Percentiles rank a stretch among this genome's conserved stretches.
Evolutionary conservation across 2,797 vertebrate genomes (phyloP).

Genomic region (Carapus acus): DNA sequence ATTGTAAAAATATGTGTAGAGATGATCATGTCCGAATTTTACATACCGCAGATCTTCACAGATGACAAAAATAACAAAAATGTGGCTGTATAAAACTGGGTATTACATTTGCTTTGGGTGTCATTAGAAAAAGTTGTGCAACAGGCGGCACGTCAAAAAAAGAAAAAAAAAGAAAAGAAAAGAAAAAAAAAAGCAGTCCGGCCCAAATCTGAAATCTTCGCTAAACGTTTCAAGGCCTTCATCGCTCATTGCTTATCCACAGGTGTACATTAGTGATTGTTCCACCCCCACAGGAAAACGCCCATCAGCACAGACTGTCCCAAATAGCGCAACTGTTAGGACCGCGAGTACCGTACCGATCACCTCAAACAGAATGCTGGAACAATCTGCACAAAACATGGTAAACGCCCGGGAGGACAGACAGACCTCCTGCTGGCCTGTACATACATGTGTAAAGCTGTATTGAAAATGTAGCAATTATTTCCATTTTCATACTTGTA

Average conservation of each 20-base stretch:
- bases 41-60: conserved; percentile 60
- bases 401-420: conserved; percentile 56
- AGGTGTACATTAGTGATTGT: conserved; percentile 63
- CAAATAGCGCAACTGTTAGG: conserved; percentile 58
- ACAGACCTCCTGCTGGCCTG: conserved; percentile 65
- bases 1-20: conserved; percentile 65
- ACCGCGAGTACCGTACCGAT: conserved; percentile 61
- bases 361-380: conserved; percentile 74
- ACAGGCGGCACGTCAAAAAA: conserved; percentile 49
- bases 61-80: conserved; percentile 43
- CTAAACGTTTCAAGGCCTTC: conserved; percentile 42
- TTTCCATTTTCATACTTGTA: conserved; percentile 84
- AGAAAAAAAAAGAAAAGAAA: too few relatives aligned
- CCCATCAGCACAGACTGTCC: conserved; percentile 61
- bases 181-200: conserved; percentile 52
- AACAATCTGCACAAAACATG: conserved; percentile 74
- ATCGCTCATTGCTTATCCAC: conserved; percentile 56
- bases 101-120: conserved; percentile 35
- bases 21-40: conserved; percentile 66
- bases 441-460: conserved; percentile 81
- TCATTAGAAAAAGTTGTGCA: conserved; percentile 25
- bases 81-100: conserved; percentile 58
- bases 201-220: conserved; percentile 48
- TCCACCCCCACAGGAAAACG: conserved; percentile 50
- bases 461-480: conserved; percentile 82